Base-by-base conservation (phyloP, 2,888 invertebrate genomes). In the Charanyca ferruginea region DNA sequence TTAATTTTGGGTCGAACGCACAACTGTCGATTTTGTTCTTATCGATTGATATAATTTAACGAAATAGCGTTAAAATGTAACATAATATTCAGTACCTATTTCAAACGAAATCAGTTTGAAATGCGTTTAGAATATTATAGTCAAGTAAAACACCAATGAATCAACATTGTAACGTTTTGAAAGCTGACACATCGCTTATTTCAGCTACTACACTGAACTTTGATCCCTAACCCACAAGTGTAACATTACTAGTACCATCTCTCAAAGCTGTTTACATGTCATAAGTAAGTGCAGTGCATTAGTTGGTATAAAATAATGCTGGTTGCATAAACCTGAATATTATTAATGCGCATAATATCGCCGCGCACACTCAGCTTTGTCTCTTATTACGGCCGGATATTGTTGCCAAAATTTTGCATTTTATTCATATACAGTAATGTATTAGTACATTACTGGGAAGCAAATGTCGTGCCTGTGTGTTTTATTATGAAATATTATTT, bases 351-450 rank as follows among this genome's bases (percentile, higher is more conserved):
- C 81, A 80, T 81, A 87, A 86, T 83, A 85, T 83, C 70, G 65
- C 79, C 73, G 84, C 80, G 79, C 86, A 85, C 80, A 86, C 87
- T 85, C 85, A 87, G 85, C 80, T 60, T 71, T 76, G 82, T 85
- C 83, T 87, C 82, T 76, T 79, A 75, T 85, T 84, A 85, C 79
- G 69, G 73, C 60, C 88, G 85, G 75, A 79, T 84, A 83, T 74
- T 80, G 87, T 87, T 87, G 87, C 87, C 87, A 87, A 87, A 86
- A 87, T 85, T 85, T 85, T 83, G 84, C 83, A 85, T 87, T 85
- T 86, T 86, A 83, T 80, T 84, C 78, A 77, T 79, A 79, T 63
- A 73, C 78, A 80, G 77, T 80, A 68, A 80, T 77, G 57, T 75
- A 60, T 81, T 66, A 75, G 79, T 66, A 55, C 66, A 81, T 81